Conservation (phyloP, 2,888 invertebrate genomes). For the Tetrapedia diversipes region DNA sequence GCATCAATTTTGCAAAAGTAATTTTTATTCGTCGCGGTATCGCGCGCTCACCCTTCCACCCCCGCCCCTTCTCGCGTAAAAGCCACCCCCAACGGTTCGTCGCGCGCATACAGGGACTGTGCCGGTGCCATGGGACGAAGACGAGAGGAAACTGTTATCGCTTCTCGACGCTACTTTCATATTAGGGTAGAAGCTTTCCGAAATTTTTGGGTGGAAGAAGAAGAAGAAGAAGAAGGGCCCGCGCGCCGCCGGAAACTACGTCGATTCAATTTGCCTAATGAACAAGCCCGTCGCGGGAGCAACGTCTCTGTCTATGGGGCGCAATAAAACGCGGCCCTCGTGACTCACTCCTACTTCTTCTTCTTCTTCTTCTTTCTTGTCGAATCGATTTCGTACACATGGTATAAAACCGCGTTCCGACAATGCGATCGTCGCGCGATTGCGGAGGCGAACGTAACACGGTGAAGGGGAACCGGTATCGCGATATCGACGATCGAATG, state of each 20-base stretch:
- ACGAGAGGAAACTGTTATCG: slow-evolving; percentile 70
- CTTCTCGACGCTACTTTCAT: slow-evolving; percentile 62
- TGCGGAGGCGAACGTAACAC: slow-evolving; percentile 8
- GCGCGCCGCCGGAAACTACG: slow-evolving; percentile 29
- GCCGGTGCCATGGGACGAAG: slow-evolving; percentile 52
- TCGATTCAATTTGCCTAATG: slow-evolving; percentile 72
- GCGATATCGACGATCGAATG: slow-evolving; percentile 23
- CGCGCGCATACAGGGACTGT: not conserved
- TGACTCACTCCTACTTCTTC: slow-evolving; percentile 66
- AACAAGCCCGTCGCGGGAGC: slow-evolving; percentile 51
- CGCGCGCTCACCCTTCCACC: too few species aligned
- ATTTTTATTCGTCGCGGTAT: slow-evolving; percentile 63
- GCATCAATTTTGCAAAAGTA: slow-evolving; percentile 53
- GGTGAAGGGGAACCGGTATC: slow-evolving; percentile 35
- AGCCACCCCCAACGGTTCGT: slow-evolving; percentile 18
- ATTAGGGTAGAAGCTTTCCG: slow-evolving; percentile 71
- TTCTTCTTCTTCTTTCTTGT: too few species aligned
- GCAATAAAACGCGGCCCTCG: slow-evolving; percentile 55
- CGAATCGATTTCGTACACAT: slow-evolving; percentile 62
- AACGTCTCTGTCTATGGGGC: slow-evolving; percentile 40
- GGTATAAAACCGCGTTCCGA: slow-evolving; percentile 43
- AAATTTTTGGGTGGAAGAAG: slow-evolving; percentile 64
- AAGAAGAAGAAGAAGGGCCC: slow-evolving; percentile 42
- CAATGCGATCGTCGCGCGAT: slow-evolving; percentile 30
- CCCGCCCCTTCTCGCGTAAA: slow-evolving; percentile 46